Evolutionary conservation across 2,797 vertebrate species (phyloP), one percentile per base, ranked within the genome.

Genomic region (Gymnothorax reevesii): DNA sequence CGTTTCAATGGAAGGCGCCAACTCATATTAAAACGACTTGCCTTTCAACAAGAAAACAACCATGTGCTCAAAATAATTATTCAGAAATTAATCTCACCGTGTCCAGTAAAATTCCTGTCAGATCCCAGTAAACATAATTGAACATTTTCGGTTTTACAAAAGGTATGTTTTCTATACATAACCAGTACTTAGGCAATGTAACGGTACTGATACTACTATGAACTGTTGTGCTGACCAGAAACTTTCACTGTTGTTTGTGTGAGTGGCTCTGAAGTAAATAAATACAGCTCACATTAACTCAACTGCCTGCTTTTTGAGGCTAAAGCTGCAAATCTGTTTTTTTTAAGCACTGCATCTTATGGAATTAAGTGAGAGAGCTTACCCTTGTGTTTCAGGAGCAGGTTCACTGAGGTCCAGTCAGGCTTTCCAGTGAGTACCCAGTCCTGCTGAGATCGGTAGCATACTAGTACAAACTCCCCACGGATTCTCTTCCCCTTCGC

Each of bases 331-430:
- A 52, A 75, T 10, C 10, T 54, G 33, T 22, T 55, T 9, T 79
- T 22, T 79, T n/a, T 60, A 49, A 84, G 80, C 85, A 52, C 52
- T 89, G n/a, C 79, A 90, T 82, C 85, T 82, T 79, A 33, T 15
- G 25, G 57, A 62, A 77, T 20, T 25, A 90, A 86, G 20, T 80
- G 89, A 91, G 3, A 87, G 57, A 62, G 71, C 94, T 95, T 91
- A 96, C 95, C 95, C 73, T 55, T 87, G 84, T 49, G 87, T 84
- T 87, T 82, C 88, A 90, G 90, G 90, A 95, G 93, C 93, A 95
- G 94, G 92, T 94, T 92, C 90, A 89, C 88, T 59, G 88, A 91
- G 91, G 91, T 93, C 88, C 92, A 87, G 90, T 94, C 92, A 93
- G 88, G 91, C 90, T 94, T 90, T 90, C 91, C 57, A 86, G 89